These are phyloP conservation scores for Temnothorax curvispinosus DNA, from an alignment of 1,140 invertebrate species.

Conservation along the genomic window DNA sequence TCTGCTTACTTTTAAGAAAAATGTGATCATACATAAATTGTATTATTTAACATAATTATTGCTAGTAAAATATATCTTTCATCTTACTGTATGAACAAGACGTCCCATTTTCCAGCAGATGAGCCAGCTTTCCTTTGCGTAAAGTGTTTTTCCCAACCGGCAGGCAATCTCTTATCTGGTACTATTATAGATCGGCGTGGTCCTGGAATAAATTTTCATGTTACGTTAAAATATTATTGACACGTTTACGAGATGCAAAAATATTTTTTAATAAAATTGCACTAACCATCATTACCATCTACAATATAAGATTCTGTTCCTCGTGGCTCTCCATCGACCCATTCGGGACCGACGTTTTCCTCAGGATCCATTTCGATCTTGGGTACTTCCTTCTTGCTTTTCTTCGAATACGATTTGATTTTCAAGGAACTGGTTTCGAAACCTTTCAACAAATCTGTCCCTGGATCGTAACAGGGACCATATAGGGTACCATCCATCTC, in stretches of 20 bases:
- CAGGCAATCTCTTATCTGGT: slow-evolving; percentile 89
- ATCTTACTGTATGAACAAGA: slow-evolving; percentile 89
- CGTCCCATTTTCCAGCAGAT: slow-evolving; percentile 93
- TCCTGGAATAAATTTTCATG: slow-evolving; percentile 64
- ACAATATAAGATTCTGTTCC: slow-evolving; percentile 82
- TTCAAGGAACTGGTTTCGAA: slow-evolving; percentile 72
- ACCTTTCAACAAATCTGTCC: slow-evolving; percentile 71
- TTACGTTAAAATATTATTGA: background rate
- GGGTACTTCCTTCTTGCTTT: slow-evolving; percentile 73
- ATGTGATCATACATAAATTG: slow-evolving; percentile 27
- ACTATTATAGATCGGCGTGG: slow-evolving; percentile 89
- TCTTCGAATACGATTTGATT: slow-evolving; percentile 72
- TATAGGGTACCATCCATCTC: slow-evolving; percentile 68
- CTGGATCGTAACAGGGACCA: slow-evolving; percentile 74
- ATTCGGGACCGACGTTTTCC: slow-evolving; percentile 81
- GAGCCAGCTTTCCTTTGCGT: slow-evolving; percentile 88
- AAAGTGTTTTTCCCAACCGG: slow-evolving; percentile 92
- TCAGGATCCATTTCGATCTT: slow-evolving; percentile 75
- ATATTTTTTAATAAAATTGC: background rate
- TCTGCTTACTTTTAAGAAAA: slow-evolving; percentile 76
- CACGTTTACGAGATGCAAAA: background rate
- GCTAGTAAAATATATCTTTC: slow-evolving; percentile 26
- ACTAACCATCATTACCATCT: slow-evolving; percentile 81
- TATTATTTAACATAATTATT: slow-evolving; percentile 1
- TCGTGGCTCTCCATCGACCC: slow-evolving; percentile 82